Conservation (phyloP, 2,797 vertebrate genomes). For the Rhinogobio ventralis region DNA sequence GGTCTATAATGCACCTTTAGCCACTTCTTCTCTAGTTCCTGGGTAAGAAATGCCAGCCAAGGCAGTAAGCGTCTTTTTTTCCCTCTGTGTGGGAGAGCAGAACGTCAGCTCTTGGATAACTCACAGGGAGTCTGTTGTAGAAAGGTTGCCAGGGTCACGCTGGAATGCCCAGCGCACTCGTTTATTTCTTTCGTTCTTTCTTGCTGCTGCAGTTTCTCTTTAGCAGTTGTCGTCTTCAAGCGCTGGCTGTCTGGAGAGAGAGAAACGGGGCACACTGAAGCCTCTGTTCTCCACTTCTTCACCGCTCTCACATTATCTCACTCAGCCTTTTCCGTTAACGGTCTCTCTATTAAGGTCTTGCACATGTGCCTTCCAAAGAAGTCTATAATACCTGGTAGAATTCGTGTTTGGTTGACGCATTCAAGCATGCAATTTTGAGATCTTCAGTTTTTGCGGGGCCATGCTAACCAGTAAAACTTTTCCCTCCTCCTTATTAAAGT, state of each 20-base stretch:
- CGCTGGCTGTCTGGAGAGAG: slow-evolving; percentile 19
- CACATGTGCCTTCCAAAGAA: slow-evolving; percentile 8
- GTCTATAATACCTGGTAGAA: background rate
- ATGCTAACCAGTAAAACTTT: background rate
- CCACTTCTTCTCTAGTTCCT: slow-evolving; percentile 18
- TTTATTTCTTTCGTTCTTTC: slow-evolving; percentile 28
- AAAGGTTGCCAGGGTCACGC: slow-evolving; percentile 46
- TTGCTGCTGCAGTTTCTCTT: slow-evolving; percentile 45
- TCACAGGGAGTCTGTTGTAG: slow-evolving; percentile 36
- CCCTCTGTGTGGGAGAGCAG: background rate
- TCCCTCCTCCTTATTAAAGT: background rate
- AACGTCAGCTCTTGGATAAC: slow-evolving; percentile 13
- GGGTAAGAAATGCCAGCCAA: slow-evolving; percentile 13
- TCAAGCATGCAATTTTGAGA: background rate
- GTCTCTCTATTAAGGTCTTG: slow-evolving; percentile 38
- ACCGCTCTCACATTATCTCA: slow-evolving; percentile 6
- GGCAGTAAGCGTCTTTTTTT: background rate
- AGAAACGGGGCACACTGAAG: slow-evolving; percentile 50
- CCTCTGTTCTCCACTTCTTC: slow-evolving; percentile 51
- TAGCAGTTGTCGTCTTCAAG: slow-evolving; percentile 49
- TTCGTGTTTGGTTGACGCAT: background rate
- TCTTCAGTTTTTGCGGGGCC: background rate
- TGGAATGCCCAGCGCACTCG: slow-evolving; percentile 46
- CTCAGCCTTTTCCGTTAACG: slow-evolving; percentile 25
- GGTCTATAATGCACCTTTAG: background rate